A percentile compares a stretch with the other conserved stretches of the same genome.
Conservation (phyloP, 1,140 invertebrate species). For the Neodiprion lecontei region DNA sequence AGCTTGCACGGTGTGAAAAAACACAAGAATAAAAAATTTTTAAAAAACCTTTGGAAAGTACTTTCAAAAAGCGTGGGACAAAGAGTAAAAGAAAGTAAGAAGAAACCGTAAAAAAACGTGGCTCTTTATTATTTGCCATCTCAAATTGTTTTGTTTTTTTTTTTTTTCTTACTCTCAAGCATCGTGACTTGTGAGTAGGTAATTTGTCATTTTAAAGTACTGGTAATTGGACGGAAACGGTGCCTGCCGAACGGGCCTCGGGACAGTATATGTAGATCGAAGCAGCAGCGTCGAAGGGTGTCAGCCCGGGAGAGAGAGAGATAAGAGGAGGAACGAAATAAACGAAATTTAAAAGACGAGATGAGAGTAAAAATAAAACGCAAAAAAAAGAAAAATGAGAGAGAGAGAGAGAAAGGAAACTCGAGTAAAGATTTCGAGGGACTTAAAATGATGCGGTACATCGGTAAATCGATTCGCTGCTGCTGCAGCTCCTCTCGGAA, state of each 20-base stretch:
- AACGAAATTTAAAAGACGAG: neutral
- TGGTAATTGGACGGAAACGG: slow-evolving; percentile 4
- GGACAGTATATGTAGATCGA: neutral
- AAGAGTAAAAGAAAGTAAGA: too few relatives aligned
- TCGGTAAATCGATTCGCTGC: too few relatives aligned
- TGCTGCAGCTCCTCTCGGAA: neutral
- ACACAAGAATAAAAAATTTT: too few relatives aligned
- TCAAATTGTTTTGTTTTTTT: neutral
- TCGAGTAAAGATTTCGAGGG: neutral
- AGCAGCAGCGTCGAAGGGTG: neutral
- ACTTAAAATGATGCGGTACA: neutral
- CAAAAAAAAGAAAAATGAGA: neutral
- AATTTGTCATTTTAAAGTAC: slow-evolving; percentile 3
- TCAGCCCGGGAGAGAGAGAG: neutral
- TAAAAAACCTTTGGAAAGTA: too few relatives aligned
- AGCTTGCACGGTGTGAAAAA: too few relatives aligned
- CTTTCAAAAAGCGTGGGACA: too few relatives aligned
- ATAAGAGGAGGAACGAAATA: neutral
- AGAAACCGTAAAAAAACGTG: too few relatives aligned
- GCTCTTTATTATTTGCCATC: too few relatives aligned
- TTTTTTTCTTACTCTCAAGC: neutral
- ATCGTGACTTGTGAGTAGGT: neutral
- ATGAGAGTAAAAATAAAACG: neutral
- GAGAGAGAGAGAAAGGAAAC: neutral
- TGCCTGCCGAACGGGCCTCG: neutral